Conservation (phyloP, 92 coral and sea anemone genomes). For the Zoanthus sansibaricus region DNA sequence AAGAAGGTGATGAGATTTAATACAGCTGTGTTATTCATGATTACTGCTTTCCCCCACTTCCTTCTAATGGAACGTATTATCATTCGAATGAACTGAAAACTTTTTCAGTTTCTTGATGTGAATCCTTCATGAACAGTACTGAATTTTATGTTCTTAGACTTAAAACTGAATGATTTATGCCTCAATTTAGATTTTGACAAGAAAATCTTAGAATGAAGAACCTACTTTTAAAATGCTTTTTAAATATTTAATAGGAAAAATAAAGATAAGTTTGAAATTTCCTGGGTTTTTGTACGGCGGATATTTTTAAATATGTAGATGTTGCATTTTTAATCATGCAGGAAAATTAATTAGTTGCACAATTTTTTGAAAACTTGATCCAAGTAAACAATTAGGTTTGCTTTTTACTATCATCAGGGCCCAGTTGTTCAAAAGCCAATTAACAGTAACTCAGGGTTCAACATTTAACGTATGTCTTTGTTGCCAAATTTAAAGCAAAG, state of each 20-base stretch:
- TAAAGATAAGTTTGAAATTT: not conserved
- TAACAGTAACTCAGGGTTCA: too few relatives aligned
- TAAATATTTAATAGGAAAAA: not conserved
- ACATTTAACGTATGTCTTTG: too few relatives aligned
- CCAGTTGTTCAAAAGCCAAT: too few relatives aligned
- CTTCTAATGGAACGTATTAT: not conserved
- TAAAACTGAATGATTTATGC: not conserved
- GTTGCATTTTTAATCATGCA: not conserved
- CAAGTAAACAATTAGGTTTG: not conserved
- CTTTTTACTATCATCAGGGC: not conserved
- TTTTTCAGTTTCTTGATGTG: not conserved
- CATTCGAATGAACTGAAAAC: not conserved
- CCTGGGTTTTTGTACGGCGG: not conserved
- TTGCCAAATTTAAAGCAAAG: too few relatives aligned
- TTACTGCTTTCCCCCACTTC: not conserved
- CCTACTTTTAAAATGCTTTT: not conserved
- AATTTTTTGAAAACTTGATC: not conserved
- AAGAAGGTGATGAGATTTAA: not conserved
- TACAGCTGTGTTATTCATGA: not conserved
- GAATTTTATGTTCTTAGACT: not conserved
- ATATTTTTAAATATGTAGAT: not conserved
- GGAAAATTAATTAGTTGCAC: not conserved
- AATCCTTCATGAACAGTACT: not conserved
- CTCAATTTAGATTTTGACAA: not conserved
- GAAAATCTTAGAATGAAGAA: not conserved